These are phyloP conservation scores for Pseudopodoces humilis DNA, from an alignment of 2,113 vertebrate species.

Conservation along the genomic window DNA sequence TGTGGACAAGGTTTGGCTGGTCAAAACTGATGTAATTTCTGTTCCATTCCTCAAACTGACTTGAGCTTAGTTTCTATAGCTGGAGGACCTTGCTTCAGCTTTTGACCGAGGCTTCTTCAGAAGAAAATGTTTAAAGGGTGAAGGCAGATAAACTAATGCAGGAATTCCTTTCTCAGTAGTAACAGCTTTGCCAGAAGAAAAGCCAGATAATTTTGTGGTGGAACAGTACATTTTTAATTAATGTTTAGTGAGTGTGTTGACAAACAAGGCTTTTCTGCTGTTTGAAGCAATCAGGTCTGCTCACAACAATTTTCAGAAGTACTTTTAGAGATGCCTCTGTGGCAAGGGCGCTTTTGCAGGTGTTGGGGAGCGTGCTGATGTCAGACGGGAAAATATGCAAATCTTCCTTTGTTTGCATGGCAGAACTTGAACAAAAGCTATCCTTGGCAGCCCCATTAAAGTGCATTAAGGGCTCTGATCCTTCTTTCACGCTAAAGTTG, in stretches of 20 bases:
- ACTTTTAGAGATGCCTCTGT: neutral
- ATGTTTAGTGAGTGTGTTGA: neutral
- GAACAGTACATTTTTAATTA: neutral
- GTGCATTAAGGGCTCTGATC: neutral
- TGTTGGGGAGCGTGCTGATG: neutral
- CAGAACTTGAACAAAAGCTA: constrained; percentile 3
- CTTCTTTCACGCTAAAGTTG: neutral
- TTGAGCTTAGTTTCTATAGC: neutral
- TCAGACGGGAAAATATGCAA: constrained; percentile 11
- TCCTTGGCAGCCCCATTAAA: neutral
- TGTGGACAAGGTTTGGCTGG: neutral
- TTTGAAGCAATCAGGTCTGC: neutral
- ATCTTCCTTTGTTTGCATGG: neutral
- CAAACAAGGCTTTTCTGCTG: neutral
- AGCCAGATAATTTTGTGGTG: neutral
- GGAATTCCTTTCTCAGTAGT: neutral
- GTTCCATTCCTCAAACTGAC: neutral
- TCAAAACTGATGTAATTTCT: neutral
- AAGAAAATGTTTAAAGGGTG: neutral
- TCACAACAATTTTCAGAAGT: neutral
- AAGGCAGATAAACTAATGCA: neutral
- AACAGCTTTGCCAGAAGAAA: neutral
- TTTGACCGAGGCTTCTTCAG: neutral
- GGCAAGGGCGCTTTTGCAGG: neutral
- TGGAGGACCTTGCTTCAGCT: neutral